These are phyloP conservation scores for Philopotamus ludificatus DNA, from an alignment of 1,140 invertebrate genomes.

Conservation along the genomic window DNA sequence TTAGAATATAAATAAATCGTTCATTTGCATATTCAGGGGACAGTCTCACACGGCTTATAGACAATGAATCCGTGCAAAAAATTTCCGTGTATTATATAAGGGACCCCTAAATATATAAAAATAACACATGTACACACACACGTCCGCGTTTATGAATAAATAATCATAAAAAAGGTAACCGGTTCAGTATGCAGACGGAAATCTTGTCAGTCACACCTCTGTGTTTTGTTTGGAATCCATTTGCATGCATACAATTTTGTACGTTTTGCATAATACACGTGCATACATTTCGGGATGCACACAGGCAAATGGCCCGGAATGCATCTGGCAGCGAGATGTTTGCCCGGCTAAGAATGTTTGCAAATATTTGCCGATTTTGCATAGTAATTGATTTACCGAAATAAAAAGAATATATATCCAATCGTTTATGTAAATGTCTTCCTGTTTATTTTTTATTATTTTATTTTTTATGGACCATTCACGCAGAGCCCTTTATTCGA, in stretches of 20 bases:
- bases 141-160: constrained; percentile 7
- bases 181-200: constrained; percentile 26
- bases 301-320: constrained; percentile 16
- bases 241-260: constrained; percentile 36
- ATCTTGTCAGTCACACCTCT: constrained; percentile 43
- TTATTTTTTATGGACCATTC: neutral
- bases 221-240: constrained; percentile 40
- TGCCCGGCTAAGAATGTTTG: constrained; percentile 2
- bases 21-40: constrained; percentile 33
- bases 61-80: constrained; percentile 30
- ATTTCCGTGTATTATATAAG: constrained; percentile 8
- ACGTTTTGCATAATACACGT: constrained; percentile 30
- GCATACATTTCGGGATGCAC: constrained; percentile 4
- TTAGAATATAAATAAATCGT: constrained; percentile 33
- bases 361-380: neutral
- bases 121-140: neutral
- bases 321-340: constrained; percentile 1
- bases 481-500: neutral
- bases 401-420: too few relatives aligned
- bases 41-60: constrained; percentile 32
- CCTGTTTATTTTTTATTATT: too few relatives aligned
- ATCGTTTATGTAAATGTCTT: too few relatives aligned
- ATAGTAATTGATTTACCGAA: neutral
- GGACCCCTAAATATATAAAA: neutral
- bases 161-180: constrained; percentile 12